phyloP scores from a whole-genome alignment of 2,797 vertebrate species.

The Hafferia zeledoni region DNA sequence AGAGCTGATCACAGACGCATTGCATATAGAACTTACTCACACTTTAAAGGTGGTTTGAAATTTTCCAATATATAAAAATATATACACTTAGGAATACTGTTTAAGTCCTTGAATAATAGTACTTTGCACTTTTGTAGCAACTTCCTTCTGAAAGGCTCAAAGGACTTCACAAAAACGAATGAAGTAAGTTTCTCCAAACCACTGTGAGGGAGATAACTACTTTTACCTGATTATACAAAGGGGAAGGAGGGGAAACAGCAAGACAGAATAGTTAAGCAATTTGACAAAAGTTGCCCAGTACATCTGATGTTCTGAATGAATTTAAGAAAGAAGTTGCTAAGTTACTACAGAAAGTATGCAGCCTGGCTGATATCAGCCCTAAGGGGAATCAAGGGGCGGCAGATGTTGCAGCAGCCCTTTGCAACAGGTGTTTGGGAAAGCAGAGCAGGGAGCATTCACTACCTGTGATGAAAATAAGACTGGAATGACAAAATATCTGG shows the following conservation, averaged over 20 bases:
- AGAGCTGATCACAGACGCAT: background rate
- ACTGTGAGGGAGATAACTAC: conserved; percentile 7
- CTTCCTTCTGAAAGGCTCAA: background rate
- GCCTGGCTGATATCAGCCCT: background rate
- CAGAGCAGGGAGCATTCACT: background rate
- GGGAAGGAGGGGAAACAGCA: background rate
- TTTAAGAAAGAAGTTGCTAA: background rate
- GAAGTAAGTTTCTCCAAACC: background rate
- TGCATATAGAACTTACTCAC: background rate
- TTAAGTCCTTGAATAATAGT: background rate
- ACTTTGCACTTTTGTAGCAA: background rate
- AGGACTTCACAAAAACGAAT: background rate
- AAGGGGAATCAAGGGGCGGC: background rate
- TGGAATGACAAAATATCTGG: conserved; percentile 16
- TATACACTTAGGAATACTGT: background rate
- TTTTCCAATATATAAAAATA: background rate
- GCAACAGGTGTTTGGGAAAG: background rate
- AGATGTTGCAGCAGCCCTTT: background rate
- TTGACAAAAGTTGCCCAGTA: background rate
- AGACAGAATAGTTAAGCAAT: background rate
- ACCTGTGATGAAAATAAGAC: background rate
- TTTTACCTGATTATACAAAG: background rate
- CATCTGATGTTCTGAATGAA: background rate
- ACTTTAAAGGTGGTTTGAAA: background rate
- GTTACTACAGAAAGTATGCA: background rate